These are phyloP conservation scores for Trypoxylon attenuatum DNA, from an alignment of 2,888 invertebrate genomes.

Conservation along the genomic window DNA sequence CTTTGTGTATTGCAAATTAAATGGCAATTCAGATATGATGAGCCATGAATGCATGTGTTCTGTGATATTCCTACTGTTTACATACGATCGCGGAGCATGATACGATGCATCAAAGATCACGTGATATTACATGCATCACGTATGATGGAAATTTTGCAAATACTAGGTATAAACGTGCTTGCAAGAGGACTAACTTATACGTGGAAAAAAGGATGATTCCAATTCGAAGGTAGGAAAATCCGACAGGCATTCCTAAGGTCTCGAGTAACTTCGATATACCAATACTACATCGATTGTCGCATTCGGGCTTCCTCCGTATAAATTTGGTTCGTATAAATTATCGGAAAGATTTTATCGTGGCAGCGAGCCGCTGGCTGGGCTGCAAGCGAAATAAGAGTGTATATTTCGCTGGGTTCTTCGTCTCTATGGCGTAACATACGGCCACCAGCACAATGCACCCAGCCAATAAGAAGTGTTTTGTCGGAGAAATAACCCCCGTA, in stretches of 20 bases:
- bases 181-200: too few relatives aligned
- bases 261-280: background rate
- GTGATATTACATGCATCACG: too few relatives aligned
- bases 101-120: too few relatives aligned
- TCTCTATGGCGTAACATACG: conserved; percentile 33
- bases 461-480: conserved; percentile 35
- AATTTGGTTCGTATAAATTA: conserved; percentile 44
- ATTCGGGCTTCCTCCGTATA: conserved; percentile 31
- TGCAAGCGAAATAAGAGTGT: conserved; percentile 43
- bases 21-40: too few relatives aligned
- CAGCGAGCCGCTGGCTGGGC: conserved; percentile 21
- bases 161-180: too few relatives aligned
- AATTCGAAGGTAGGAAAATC: background rate
- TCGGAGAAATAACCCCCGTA: conserved; percentile 21
- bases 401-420: conserved; percentile 37
- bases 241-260: background rate
- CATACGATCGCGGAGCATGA: too few relatives aligned
- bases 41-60: too few relatives aligned
- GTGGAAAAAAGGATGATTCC: too few relatives aligned
- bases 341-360: conserved; percentile 55
- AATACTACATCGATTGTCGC: conserved; percentile 26
- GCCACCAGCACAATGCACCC: conserved; percentile 32
- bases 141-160: too few relatives aligned
- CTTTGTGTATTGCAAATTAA: too few relatives aligned
- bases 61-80: too few relatives aligned